phyloP scores from a whole-genome alignment of 2,797 vertebrate species.

The Pogonophryne albipinna region DNA sequence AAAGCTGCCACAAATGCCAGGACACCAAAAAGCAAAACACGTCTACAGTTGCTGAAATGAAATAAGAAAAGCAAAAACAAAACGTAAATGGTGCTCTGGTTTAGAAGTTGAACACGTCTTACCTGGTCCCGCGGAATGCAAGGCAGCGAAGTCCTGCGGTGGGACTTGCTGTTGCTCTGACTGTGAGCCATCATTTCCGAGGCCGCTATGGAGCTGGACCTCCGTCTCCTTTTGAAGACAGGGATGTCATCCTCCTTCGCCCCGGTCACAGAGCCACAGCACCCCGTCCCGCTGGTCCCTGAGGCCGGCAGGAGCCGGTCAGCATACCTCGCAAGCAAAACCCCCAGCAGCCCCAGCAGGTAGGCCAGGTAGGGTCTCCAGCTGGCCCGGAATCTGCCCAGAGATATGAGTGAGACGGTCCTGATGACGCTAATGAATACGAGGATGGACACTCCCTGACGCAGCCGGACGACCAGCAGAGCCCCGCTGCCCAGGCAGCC shows the following conservation, averaged over 20 bases:
- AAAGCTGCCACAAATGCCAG: constrained; percentile 55
- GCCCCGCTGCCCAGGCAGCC: constrained; percentile 88
- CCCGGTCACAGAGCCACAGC: constrained; percentile 85
- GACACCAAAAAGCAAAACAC: background rate
- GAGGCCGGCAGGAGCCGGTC: constrained; percentile 87
- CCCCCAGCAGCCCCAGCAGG: constrained; percentile 88
- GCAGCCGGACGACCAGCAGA: constrained; percentile 88
- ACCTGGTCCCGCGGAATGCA: constrained; percentile 96
- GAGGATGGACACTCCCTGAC: constrained; percentile 88
- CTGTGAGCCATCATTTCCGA: constrained; percentile 91
- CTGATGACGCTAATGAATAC: constrained; percentile 87
- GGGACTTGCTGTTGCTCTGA: constrained; percentile 88
- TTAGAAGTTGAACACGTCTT: constrained; percentile 68
- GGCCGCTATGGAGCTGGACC: constrained; percentile 91
- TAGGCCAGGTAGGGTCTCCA: constrained; percentile 93
- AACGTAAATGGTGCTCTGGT: background rate
- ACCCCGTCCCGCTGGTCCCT: constrained; percentile 84
- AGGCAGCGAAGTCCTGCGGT: constrained; percentile 93
- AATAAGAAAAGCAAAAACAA: constrained; percentile 16
- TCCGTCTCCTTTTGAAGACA: constrained; percentile 88
- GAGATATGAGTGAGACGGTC: constrained; percentile 85
- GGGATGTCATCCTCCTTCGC: constrained; percentile 87
- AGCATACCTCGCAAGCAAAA: constrained; percentile 89
- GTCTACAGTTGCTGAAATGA: constrained; percentile 29
- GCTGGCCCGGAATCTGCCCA: constrained; percentile 85